Percentiles rank a stretch among this genome's conserved stretches.
phyloP scores from a whole-genome alignment of 2,797 vertebrate genomes.

The Molossus molossus region DNA sequence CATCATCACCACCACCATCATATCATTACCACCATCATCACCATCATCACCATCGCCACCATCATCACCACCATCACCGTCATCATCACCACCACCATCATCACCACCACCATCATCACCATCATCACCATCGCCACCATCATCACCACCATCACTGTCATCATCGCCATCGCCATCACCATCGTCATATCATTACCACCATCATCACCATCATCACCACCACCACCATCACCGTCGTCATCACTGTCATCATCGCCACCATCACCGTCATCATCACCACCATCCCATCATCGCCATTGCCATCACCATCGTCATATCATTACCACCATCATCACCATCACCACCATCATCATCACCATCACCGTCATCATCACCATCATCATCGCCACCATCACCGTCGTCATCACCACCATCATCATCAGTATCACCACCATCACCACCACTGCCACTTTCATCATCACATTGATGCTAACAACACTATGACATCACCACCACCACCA shows the following conservation, averaged over 20 bases:
- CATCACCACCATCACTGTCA: accelerated
- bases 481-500: no score
- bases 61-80: accelerated
- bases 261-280: no score
- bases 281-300: accelerated
- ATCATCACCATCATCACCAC: accelerated
- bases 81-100: accelerated
- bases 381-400: accelerated
- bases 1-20: background rate
- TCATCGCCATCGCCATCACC: accelerated
- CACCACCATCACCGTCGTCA: accelerated
- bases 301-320: background rate
- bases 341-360: accelerated
- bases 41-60: accelerated
- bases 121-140: accelerated
- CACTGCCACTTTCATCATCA: no score
- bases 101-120: accelerated
- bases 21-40: background rate
- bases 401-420: accelerated
- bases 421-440: accelerated
- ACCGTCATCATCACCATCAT: no score
- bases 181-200: accelerated
- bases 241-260: accelerated
- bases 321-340: accelerated
- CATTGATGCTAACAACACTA: accelerated